These are phyloP conservation scores for Stramonita haemastoma DNA, from an alignment of 2,888 invertebrate species.

Conservation along the genomic window DNA sequence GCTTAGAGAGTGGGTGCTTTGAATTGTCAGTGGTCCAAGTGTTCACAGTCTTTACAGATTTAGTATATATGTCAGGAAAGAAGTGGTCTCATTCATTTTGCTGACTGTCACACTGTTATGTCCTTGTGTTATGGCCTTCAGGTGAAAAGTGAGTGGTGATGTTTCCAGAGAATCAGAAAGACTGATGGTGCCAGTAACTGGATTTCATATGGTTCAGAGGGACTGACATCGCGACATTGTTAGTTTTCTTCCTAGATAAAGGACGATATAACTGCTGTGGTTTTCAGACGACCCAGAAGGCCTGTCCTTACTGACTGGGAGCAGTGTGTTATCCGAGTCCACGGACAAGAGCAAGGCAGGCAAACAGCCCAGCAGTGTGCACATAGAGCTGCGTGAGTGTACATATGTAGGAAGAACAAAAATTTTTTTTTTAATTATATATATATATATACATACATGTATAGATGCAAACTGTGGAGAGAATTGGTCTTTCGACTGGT, in stretches of 20 bases:
- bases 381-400: conserved; percentile 74
- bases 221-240: neutral
- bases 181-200: neutral
- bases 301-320: conserved; percentile 49
- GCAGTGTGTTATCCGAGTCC: neutral
- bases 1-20: no score
- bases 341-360: conserved; percentile 55
- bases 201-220: neutral
- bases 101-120: no score
- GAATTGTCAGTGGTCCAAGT: no score
- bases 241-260: neutral
- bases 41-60: no score
- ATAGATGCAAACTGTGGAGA: no score
- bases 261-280: neutral
- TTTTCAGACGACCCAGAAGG: conserved; percentile 57
- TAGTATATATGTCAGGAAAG: no score
- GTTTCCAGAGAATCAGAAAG: neutral
- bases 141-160: no score
- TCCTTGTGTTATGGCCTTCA: no score
- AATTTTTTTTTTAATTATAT: no score
- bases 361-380: conserved; percentile 57
- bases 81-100: no score
- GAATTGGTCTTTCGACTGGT: no score
- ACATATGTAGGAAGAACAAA: no score
- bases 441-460: neutral